phyloP scores from a whole-genome alignment of 2,888 invertebrate species.

The Agrochola circellaris region DNA sequence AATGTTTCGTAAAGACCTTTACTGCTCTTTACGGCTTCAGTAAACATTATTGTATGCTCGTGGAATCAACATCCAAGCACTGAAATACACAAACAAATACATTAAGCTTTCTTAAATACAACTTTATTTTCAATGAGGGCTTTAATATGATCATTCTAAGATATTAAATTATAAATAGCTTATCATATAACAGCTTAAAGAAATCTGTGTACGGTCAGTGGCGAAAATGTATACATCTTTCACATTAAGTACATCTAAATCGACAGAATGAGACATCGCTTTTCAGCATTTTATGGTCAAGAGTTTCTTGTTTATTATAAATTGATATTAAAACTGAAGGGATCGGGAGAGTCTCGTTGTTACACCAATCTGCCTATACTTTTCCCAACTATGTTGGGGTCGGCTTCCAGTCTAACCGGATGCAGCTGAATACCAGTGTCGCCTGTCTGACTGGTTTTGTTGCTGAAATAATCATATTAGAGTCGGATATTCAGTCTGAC shows the following conservation, averaged over 20 bases:
- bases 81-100: constrained; percentile 8
- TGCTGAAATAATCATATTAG: neutral
- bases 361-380: too few relatives aligned
- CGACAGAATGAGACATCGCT: neutral
- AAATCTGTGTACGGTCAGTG: neutral
- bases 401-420: too few relatives aligned
- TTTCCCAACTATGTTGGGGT: too few relatives aligned
- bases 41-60: constrained; percentile 32
- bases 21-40: constrained; percentile 12
- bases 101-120: constrained; percentile 22
- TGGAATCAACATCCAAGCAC: constrained; percentile 16
- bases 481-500: neutral
- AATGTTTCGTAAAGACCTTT: constrained; percentile 31
- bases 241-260: neutral
- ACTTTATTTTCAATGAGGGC: constrained; percentile 14
- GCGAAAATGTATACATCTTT: neutral
- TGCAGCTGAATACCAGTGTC: too few relatives aligned
- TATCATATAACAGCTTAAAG: neutral
- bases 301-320: too few relatives aligned
- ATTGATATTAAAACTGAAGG: too few relatives aligned
- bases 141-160: constrained; percentile 4
- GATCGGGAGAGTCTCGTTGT: neutral
- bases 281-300: neutral
- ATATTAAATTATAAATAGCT: neutral
- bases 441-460: too few relatives aligned